Base-by-base conservation (phyloP, 2,113 vertebrate species). In the Arothron firmamentum region DNA sequence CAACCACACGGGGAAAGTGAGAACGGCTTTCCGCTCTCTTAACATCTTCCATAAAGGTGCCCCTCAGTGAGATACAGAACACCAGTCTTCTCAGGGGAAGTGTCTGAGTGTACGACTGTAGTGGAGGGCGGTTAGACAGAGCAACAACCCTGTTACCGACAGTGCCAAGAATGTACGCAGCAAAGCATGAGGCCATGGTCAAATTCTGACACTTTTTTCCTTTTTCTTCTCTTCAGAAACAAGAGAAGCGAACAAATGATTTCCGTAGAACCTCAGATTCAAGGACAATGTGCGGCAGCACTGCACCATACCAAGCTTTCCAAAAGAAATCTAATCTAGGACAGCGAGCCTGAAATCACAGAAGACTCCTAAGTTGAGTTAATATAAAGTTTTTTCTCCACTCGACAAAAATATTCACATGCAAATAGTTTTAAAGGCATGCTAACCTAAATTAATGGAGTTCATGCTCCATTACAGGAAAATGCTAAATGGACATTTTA, bases 21-120 rank as follows among this genome's bases (percentile, higher is more conserved):
- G 62, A 79, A 79, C 75, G 64, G 53, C 56, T 80, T 76, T 74
- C 61, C 15, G 48, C 76, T 78, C 67, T 66, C 49, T 65, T 67
- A 61, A 67, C 63, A 57, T 72, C 67, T 61, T 60, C 55, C 28
- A 5, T 16, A 42, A 75, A 79, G 84, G 81, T 84, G 79, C 82
- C 77, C 73, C 80, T 80, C 70, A 82, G 84, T 75, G 51, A 78
- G 65, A 73, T 25, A 64, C 52, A 2, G 20, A 65, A 50, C 45
- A 51, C 47, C 41, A 1, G 46, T 28, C n/a, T 14, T 41, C 70
- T 76, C 64, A 23, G 1, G 58, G 72, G 65, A 66, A 62, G 49
- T 16, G 51, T 48, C 25, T 0, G 11, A 64, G 65, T 18, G 52
- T 58, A 56, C 31, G 25, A 61, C 60, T 72, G 70, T 34, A 1